A percentile compares a stretch with the other conserved stretches of the same genome.
phyloP scores from a whole-genome alignment of 1,140 invertebrate genomes.

The Ruditapes philippinarum region DNA sequence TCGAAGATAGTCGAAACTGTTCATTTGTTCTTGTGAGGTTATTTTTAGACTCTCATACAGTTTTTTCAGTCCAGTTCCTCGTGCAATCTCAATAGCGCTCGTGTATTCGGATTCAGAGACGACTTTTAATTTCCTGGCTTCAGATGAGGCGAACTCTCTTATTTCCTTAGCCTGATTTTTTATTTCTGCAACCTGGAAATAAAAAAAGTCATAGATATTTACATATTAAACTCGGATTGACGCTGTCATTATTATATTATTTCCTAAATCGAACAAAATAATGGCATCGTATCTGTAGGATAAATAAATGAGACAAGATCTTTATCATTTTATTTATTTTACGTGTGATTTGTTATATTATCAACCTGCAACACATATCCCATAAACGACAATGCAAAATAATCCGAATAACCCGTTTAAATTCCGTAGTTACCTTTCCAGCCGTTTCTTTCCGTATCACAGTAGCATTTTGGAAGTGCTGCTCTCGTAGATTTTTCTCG shows the following conservation, averaged over 20 bases:
- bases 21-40: conserved; percentile 76
- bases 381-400: too few species aligned
- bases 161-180: conserved; percentile 80
- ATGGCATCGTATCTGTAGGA: too few species aligned
- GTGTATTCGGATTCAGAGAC: conserved; percentile 78
- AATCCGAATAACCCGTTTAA: not conserved
- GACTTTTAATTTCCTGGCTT: conserved; percentile 68
- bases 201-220: not conserved
- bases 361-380: too few species aligned
- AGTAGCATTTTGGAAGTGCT: conserved; percentile 78
- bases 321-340: too few species aligned
- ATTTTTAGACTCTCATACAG: conserved; percentile 74
- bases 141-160: conserved; percentile 71
- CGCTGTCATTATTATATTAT: too few species aligned
- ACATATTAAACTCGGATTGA: not conserved
- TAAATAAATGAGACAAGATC: too few species aligned
- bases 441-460: conserved; percentile 81
- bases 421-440: conserved; percentile 30
- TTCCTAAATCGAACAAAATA: too few species aligned
- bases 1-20: conserved; percentile 82
- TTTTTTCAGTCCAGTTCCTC: conserved; percentile 77
- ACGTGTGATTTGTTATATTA: too few species aligned
- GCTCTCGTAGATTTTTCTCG: conserved; percentile 78
- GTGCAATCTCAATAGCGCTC: conserved; percentile 75
- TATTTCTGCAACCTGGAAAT: conserved; percentile 74